Evolutionary conservation across 2,113 vertebrate genomes (phyloP).

Genomic region (Rhabdornis inornatus): DNA sequence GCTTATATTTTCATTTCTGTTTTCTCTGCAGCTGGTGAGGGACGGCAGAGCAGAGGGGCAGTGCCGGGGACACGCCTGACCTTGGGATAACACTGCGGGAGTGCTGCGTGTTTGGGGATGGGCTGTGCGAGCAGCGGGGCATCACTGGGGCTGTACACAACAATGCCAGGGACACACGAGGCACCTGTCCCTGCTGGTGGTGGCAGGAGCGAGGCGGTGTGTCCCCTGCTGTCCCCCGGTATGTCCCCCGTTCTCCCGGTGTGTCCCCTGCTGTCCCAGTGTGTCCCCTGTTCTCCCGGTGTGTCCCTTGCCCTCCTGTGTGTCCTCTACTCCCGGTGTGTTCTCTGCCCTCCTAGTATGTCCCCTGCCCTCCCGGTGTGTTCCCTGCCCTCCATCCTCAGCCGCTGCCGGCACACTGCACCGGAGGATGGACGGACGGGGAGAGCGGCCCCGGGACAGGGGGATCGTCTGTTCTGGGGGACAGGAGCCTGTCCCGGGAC

Average conservation of each 20-base stretch:
- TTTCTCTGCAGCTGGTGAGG: not conserved
- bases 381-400: not conserved
- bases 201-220: not conserved
- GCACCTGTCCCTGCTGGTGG: not conserved
- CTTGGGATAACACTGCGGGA: accelerated
- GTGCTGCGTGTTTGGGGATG: accelerated
- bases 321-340: too few relatives aligned
- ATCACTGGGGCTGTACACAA: accelerated
- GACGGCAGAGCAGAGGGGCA: not conserved
- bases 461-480: not conserved
- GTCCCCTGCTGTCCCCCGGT: too few relatives aligned
- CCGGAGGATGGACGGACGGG: not conserved
- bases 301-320: not conserved
- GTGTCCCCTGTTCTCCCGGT: not conserved
- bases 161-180: not conserved
- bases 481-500: not conserved
- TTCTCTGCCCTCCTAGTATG: not conserved
- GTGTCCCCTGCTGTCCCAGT: not conserved
- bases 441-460: too few relatives aligned
- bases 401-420: not conserved
- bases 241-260: not conserved
- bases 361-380: not conserved
- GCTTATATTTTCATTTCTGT: not conserved
- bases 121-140: not conserved
- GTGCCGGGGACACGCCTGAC: accelerated